Conservation (phyloP, 2,113 vertebrate species). For the Spea bombifrons region DNA sequence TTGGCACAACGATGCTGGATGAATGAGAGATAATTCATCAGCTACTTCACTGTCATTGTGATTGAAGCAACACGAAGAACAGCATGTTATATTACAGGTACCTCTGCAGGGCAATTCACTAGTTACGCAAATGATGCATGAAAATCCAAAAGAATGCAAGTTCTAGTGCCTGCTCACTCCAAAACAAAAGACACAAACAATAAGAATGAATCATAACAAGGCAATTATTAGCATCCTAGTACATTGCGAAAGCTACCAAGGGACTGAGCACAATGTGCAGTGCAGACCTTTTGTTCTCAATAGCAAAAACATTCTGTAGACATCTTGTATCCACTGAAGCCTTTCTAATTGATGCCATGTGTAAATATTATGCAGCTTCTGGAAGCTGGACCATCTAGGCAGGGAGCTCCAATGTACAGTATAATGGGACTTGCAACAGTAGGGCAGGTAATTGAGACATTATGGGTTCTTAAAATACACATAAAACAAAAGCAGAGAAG, state of each 20-base stretch:
- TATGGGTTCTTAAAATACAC: not conserved
- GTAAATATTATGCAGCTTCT: constrained; percentile 26
- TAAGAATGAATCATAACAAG: constrained; percentile 43
- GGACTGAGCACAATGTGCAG: constrained; percentile 10
- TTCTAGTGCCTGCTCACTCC: constrained; percentile 27
- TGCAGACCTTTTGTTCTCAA: constrained; percentile 41
- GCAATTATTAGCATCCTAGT: constrained; percentile 33
- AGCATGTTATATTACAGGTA: constrained; percentile 18
- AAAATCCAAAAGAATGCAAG: constrained; percentile 28
- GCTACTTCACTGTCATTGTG: constrained; percentile 5
- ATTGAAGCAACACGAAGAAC: constrained; percentile 17
- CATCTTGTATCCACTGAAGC: constrained; percentile 21
- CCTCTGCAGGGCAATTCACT: constrained; percentile 23
- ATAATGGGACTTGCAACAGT: not conserved
- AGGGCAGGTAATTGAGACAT: constrained; percentile 10
- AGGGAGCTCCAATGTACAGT: constrained; percentile 1
- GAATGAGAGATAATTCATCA: constrained; percentile 10
- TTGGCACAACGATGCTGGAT: not conserved
- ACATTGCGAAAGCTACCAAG: constrained; percentile 28
- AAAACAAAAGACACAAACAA: constrained; percentile 16
- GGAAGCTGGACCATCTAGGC: constrained; percentile 1
- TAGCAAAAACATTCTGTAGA: constrained; percentile 31
- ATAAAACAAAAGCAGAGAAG: not conserved
- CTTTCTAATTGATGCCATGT: constrained; percentile 38
- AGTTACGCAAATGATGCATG: constrained; percentile 23